Percentiles rank a stretch among this genome's conserved stretches.
These are phyloP conservation scores for Chromoteleia sp. DNA, from an alignment of 2,888 invertebrate species.

Conservation along the genomic window DNA sequence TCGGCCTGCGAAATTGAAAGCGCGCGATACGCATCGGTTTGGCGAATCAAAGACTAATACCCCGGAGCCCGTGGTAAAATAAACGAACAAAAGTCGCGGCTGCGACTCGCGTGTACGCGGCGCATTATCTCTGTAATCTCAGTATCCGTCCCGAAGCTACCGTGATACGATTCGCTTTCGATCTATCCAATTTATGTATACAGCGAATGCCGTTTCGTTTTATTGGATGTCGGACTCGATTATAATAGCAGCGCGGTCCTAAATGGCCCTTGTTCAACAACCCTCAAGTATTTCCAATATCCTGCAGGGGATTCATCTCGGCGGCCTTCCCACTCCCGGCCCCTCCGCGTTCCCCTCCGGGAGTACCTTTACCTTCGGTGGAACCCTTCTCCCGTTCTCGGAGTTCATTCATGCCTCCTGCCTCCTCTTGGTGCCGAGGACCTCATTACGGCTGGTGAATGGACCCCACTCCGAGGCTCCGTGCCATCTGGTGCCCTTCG, in stretches of 20 bases:
- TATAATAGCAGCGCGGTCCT: slow-evolving; percentile 80
- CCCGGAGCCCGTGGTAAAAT: slow-evolving; percentile 32
- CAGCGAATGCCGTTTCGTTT: slow-evolving; percentile 63
- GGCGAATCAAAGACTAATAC: slow-evolving; percentile 56
- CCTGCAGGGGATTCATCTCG: slow-evolving; percentile 82
- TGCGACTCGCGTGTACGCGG: slow-evolving; percentile 69
- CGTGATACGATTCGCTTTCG: slow-evolving; percentile 65
- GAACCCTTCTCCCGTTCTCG: slow-evolving; percentile 59
- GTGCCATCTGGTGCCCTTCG: slow-evolving; percentile 50
- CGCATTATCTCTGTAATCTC: slow-evolving; percentile 69
- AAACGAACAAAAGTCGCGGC: slow-evolving; percentile 55
- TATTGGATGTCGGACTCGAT: slow-evolving; percentile 78
- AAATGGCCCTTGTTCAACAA: slow-evolving; percentile 82
- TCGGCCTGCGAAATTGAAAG: slow-evolving; percentile 63
- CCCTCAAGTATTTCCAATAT: slow-evolving; percentile 84
- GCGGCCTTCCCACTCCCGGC: slow-evolving; percentile 54
- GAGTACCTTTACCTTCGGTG: slow-evolving; percentile 58
- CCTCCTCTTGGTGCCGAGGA: slow-evolving; percentile 81
- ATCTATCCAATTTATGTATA: slow-evolving; percentile 66
- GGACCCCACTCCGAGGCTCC: slow-evolving; percentile 75
- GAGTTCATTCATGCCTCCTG: slow-evolving; percentile 80
- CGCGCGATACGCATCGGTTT: slow-evolving; percentile 53
- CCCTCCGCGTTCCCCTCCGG: slow-evolving; percentile 52
- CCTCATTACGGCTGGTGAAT: slow-evolving; percentile 83
- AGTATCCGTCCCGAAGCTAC: slow-evolving; percentile 70